Evolutionary conservation across 2,113 vertebrate species (phyloP).

Genomic region (Poicephalus gulielmi): DNA sequence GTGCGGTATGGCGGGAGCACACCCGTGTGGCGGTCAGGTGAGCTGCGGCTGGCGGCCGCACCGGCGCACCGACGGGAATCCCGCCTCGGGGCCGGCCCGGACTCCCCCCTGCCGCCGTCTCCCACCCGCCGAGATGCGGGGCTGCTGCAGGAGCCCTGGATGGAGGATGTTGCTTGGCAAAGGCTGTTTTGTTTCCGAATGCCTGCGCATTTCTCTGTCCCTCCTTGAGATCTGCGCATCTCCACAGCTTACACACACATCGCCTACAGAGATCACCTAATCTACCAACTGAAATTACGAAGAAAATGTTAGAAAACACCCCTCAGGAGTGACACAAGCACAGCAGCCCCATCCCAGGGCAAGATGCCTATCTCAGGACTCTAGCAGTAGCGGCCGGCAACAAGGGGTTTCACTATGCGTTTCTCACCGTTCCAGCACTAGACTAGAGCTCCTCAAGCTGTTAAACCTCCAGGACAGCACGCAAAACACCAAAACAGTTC

Average conservation of each 20-base stretch:
- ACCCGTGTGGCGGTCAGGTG: slow-evolving; percentile 67
- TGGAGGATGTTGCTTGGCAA: not conserved
- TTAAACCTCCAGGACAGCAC: not conserved
- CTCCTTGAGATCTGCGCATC: fast-evolving
- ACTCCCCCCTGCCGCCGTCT: not conserved
- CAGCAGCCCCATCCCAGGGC: not conserved
- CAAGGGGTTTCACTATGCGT: not conserved
- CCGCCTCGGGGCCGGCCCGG: not conserved
- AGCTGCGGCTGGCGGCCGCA: slow-evolving; percentile 38
- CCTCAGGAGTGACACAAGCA: not conserved
- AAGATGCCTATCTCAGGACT: too few species aligned
- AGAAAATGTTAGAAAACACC: not conserved
- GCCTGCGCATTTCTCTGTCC: not conserved
- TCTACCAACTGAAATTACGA: not conserved
- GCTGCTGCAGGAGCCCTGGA: not conserved
- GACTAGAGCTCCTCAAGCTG: not conserved
- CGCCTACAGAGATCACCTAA: fast-evolving
- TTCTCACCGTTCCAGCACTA: not conserved
- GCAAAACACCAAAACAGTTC: not conserved
- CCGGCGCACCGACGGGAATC: not conserved
- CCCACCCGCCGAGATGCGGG: not conserved
- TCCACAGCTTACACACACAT: fast-evolving
- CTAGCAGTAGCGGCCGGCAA: not conserved
- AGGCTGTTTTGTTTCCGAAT: fast-evolving
- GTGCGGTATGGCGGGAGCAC: slow-evolving; percentile 60